Conservation (phyloP, 2,113 vertebrate species). For the Anguilla rostrata region DNA sequence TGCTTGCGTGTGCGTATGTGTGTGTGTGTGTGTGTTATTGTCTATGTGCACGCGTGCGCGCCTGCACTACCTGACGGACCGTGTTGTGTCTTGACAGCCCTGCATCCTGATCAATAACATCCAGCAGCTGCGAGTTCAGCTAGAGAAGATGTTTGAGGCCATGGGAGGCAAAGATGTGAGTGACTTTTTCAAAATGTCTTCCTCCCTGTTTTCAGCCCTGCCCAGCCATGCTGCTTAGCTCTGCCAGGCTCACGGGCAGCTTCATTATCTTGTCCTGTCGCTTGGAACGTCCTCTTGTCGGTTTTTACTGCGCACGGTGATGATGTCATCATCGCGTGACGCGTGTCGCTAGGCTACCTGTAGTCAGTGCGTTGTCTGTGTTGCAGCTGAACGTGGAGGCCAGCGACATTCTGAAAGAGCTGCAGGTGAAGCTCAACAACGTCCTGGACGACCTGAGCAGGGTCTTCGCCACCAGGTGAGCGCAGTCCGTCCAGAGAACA, state of each 20-base stretch:
- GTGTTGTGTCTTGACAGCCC: conserved; percentile 48
- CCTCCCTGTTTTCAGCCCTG: neutral
- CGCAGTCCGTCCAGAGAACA: neutral
- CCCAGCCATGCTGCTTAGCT: neutral
- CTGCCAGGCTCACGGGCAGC: neutral
- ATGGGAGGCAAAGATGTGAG: conserved; percentile 89
- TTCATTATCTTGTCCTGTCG: neutral
- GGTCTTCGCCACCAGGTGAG: conserved; percentile 90
- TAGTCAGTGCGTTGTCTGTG: conserved; percentile 14
- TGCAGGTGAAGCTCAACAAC: conserved; percentile 96
- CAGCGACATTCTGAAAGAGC: conserved; percentile 92
- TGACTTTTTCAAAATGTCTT: neutral
- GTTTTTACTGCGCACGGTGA: neutral
- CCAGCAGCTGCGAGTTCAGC: conserved; percentile 78
- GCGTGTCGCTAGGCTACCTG: neutral
- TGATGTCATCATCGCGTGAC: conserved; percentile 11
- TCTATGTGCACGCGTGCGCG: neutral
- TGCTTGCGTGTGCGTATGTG: neutral
- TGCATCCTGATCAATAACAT: conserved; percentile 86
- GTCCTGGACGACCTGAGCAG: conserved; percentile 95
- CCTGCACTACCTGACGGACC: neutral
- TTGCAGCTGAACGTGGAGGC: conserved; percentile 89
- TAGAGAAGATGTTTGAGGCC: conserved; percentile 83
- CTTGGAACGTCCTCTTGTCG: neutral
- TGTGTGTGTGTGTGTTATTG: conserved; percentile 3